A percentile compares a stretch with the other conserved stretches of the same genome.
Evolutionary conservation across 1,140 invertebrate genomes (phyloP).

Genomic region (Drosophila murphyi): DNA sequence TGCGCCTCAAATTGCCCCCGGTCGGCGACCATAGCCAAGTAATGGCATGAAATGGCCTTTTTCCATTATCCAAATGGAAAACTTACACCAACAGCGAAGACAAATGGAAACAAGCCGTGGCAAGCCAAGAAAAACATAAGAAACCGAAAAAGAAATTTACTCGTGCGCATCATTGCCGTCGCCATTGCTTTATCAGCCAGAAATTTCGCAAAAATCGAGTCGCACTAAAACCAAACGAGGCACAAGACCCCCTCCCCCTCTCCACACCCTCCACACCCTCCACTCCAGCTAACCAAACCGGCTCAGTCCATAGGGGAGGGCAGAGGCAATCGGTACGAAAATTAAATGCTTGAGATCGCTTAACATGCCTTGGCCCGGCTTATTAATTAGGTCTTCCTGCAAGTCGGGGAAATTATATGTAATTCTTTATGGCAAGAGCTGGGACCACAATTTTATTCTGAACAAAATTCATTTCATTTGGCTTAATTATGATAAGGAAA

Average conservation of each 20-base stretch:
- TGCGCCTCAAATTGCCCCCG: constrained; percentile 71
- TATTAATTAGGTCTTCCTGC: constrained; percentile 66
- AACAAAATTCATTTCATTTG: background rate
- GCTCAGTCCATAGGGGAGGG: background rate
- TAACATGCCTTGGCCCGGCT: constrained; percentile 12
- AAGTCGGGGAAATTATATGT: constrained; percentile 9
- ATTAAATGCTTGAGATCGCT: constrained; percentile 45
- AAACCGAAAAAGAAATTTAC: constrained; percentile 68
- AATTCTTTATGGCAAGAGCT: constrained; percentile 8
- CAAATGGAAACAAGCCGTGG: constrained; percentile 56
- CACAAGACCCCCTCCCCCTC: constrained; percentile 23
- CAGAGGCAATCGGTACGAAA: constrained; percentile 19
- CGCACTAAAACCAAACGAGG: constrained; percentile 64
- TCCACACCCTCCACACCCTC: constrained; percentile 3
- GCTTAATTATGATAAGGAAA: background rate
- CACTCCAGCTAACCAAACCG: background rate
- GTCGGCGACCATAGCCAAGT: constrained; percentile 53
- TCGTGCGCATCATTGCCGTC: constrained; percentile 71
- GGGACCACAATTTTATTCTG: background rate
- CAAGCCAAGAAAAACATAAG: constrained; percentile 49
- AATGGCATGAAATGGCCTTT: constrained; percentile 84
- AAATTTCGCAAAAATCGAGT: constrained; percentile 72
- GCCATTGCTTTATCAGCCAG: constrained; percentile 77
- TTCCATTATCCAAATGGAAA: constrained; percentile 84
- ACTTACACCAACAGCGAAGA: constrained; percentile 75